Evolutionary conservation across 2,113 vertebrate species (phyloP).

Genomic region (Potamarius usumacintae): DNA sequence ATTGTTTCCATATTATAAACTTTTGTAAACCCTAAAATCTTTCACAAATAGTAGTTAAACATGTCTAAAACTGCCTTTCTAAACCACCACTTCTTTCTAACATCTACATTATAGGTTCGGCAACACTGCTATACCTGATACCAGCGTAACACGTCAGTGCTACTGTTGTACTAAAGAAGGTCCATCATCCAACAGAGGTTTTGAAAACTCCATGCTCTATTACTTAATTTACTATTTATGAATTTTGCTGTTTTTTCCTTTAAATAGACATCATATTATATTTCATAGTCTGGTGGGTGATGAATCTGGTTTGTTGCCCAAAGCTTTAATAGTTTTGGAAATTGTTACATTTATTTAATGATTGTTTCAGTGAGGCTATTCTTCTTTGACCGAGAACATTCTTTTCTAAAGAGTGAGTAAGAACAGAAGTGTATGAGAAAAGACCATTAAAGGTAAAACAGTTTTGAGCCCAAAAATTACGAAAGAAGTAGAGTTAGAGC

Average conservation of each 20-base stretch:
- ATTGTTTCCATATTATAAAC: not conserved
- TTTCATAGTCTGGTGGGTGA: not conserved
- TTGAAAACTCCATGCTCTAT: not conserved
- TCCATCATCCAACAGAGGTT: not conserved
- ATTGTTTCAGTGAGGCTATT: not conserved
- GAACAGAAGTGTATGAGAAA: not conserved
- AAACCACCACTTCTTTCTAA: not conserved
- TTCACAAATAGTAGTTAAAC: not conserved
- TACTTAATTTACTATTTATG: not conserved
- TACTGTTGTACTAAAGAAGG: not conserved
- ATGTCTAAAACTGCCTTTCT: not conserved
- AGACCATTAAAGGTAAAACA: not conserved
- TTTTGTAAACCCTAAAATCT: not conserved
- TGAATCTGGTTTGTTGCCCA: not conserved
- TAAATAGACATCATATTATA: not conserved
- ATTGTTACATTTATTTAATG: not conserved
- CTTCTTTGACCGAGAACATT: not conserved
- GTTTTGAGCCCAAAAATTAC: not conserved
- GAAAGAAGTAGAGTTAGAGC: not conserved
- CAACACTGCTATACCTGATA: not conserved
- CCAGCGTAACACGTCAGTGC: not conserved
- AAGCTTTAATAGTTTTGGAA: not conserved
- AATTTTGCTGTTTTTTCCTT: not conserved
- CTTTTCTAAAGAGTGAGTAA: not conserved
- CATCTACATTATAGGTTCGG: too few species aligned